Conservation (phyloP, 2,113 vertebrate genomes). For the Elaphurus davidianus region DNA sequence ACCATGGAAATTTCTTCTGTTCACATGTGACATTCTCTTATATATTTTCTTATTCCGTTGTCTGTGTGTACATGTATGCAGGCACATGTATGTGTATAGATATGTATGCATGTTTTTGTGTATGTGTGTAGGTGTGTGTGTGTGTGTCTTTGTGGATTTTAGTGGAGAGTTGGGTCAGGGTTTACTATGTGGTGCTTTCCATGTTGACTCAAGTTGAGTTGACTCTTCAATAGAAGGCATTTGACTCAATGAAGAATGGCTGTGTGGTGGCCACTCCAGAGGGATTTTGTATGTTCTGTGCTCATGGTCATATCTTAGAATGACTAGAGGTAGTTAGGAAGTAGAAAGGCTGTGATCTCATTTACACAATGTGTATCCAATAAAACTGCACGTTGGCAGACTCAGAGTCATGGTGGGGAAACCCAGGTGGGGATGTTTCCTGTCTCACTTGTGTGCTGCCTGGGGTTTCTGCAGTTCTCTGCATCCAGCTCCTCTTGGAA, state of each 20-base stretch:
- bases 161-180: not conserved
- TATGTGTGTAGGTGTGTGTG: not conserved
- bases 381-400: not conserved
- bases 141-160: not conserved
- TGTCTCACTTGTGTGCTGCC: not conserved
- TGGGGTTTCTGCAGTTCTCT: rapidly evolving
- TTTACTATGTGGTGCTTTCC: not conserved
- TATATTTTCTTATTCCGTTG: not conserved
- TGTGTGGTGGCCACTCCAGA: not conserved
- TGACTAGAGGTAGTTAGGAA: not conserved
- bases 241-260: not conserved
- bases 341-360: not conserved
- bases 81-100: not conserved
- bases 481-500: not conserved
- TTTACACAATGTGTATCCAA: not conserved
- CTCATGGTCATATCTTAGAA: not conserved
- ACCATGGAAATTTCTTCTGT: not conserved
- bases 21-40: not conserved
- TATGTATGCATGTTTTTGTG: not conserved
- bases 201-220: not conserved
- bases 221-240: not conserved
- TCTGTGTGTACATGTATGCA: not conserved
- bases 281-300: not conserved
- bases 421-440: not conserved
- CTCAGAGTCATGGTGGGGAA: not conserved